A percentile compares a stretch with the other conserved stretches of the same genome.
These are phyloP conservation scores for Megalops atlanticus DNA, from an alignment of 2,113 vertebrate species.

Conservation along the genomic window DNA sequence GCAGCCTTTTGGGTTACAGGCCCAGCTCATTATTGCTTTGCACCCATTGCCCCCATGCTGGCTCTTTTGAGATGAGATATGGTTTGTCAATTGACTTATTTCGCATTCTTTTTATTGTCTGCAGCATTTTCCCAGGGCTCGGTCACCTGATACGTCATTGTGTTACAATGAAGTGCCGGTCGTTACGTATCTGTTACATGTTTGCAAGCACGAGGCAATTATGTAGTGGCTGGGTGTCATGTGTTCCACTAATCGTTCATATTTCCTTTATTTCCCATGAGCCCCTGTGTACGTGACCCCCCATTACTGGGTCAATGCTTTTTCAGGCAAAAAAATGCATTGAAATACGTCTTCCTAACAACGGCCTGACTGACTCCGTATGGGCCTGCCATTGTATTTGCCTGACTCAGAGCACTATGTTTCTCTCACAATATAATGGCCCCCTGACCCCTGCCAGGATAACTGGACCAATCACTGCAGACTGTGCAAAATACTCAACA, in stretches of 20 bases:
- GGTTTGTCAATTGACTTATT: neutral
- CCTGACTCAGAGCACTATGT: neutral
- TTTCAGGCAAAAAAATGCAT: slow-evolving; percentile 50
- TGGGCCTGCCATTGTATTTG: slow-evolving; percentile 14
- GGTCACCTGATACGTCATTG: neutral
- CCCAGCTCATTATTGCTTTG: too few species aligned
- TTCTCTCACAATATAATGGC: neutral
- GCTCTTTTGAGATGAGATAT: too few species aligned
- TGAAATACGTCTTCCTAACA: slow-evolving; percentile 26
- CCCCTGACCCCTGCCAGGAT: neutral
- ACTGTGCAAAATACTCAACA: too few species aligned
- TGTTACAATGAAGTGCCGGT: neutral
- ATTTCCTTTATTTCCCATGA: slow-evolving; percentile 34
- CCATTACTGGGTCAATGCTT: slow-evolving; percentile 41
- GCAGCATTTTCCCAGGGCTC: neutral
- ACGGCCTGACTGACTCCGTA: slow-evolving; percentile 29
- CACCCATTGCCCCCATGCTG: too few species aligned
- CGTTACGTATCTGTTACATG: neutral
- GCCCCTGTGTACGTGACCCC: slow-evolving; percentile 34
- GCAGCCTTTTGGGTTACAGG: too few species aligned
- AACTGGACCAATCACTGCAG: neutral
- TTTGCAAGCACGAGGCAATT: neutral
- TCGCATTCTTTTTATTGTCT: neutral
- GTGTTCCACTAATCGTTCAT: neutral
- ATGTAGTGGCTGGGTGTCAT: neutral